Evolutionary conservation across 2,888 invertebrate genomes (phyloP).

Genomic region (Xylophagus ater): DNA sequence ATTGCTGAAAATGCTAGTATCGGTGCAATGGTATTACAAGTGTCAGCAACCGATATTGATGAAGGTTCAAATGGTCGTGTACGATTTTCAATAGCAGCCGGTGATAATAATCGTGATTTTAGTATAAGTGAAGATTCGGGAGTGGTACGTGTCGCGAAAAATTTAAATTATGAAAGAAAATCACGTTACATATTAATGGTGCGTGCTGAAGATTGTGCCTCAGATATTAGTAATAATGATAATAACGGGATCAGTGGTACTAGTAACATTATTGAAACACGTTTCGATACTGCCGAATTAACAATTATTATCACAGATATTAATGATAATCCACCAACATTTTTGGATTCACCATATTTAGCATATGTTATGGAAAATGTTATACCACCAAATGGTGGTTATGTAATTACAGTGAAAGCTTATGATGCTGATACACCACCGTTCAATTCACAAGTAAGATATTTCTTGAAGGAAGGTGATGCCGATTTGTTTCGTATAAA

Average conservation of each 20-base stretch:
- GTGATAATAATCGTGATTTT: conserved; percentile 85
- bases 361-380: conserved; percentile 90
- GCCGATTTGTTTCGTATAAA: conserved; percentile 84
- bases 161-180: conserved; percentile 85
- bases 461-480: conserved; percentile 88
- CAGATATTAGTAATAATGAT: conserved; percentile 46
- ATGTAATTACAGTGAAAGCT: conserved; percentile 72
- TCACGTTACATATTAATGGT: conserved; percentile 73
- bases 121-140: conserved; percentile 88
- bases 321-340: conserved; percentile 88
- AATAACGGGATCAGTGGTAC: conserved; percentile 11
- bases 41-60: conserved; percentile 80
- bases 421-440: conserved; percentile 86
- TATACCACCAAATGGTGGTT: conserved; percentile 66
- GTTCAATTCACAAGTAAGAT: conserved; percentile 80
- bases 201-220: conserved; percentile 78
- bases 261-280: conserved; percentile 32
- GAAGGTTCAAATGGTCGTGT: conserved; percentile 84
- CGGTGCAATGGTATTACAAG: conserved; percentile 81
- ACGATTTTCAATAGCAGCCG: conserved; percentile 77
- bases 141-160: conserved; percentile 80
- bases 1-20: conserved; percentile 90
- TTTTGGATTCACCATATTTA: conserved; percentile 87
- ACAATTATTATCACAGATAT: conserved; percentile 79
- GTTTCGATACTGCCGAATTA: conserved; percentile 68